phyloP scores from a whole-genome alignment of 2,888 invertebrate genomes.

The Emmelina monodactyla region DNA sequence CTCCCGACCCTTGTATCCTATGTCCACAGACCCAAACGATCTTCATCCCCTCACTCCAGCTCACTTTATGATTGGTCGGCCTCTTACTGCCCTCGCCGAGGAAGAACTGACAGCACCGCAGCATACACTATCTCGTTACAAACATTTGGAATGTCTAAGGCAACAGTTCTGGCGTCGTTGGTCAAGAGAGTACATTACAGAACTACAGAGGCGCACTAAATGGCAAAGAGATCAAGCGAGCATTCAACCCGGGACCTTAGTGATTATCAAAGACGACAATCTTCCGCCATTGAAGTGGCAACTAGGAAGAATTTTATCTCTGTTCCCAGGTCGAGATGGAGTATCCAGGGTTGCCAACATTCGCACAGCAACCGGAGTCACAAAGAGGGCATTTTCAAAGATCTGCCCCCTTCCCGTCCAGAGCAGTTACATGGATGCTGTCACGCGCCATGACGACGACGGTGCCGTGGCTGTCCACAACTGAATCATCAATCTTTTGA shows the following conservation, averaged over 20 bases:
- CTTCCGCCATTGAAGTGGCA: slow-evolving; percentile 9
- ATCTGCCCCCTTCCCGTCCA: slow-evolving; percentile 8
- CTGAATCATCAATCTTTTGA: too few species aligned
- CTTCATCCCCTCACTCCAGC: slow-evolving; percentile 12
- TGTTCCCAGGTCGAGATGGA: slow-evolving; percentile 9
- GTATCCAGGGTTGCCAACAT: slow-evolving; percentile 8
- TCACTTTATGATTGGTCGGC: slow-evolving; percentile 13
- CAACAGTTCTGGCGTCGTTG: slow-evolving; percentile 18
- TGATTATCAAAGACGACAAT: slow-evolving; percentile 13
- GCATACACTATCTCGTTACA: too few species aligned
- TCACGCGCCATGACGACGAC: too few species aligned
- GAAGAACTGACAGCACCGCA: too few species aligned
- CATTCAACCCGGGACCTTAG: slow-evolving; percentile 12
- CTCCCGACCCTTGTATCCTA: slow-evolving; percentile 10
- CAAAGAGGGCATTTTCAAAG: slow-evolving; percentile 3
- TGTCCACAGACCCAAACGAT: slow-evolving; percentile 11
- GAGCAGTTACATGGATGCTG: too few species aligned
- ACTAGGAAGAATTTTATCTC: slow-evolving; percentile 7
- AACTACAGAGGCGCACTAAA: slow-evolving; percentile 20
- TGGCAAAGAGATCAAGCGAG: slow-evolving; percentile 13
- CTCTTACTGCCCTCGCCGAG: too few species aligned
- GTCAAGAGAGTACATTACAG: slow-evolving; percentile 15
- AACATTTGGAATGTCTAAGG: slow-evolving; percentile 13
- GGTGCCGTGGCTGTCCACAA: too few species aligned
- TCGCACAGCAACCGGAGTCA: slow-evolving; percentile 4